Evolutionary conservation across 2,797 vertebrate species (phyloP).

Genomic region (Ceryle rudis): DNA sequence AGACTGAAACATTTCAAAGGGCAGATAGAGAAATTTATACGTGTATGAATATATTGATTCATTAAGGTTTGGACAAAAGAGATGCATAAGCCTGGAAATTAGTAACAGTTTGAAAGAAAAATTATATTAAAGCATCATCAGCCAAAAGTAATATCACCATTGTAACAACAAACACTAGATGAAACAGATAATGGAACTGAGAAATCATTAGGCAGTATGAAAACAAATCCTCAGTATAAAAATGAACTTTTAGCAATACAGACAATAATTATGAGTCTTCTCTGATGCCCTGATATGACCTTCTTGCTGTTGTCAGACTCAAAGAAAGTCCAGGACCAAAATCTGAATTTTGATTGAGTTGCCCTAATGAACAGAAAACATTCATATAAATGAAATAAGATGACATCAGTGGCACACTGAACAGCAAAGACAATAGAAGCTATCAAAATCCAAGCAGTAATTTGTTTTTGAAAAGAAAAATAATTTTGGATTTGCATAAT

Average conservation of each 20-base stretch:
- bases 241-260: background rate
- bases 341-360: slow-evolving; percentile 21
- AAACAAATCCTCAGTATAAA: slow-evolving; percentile 11
- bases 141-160: background rate
- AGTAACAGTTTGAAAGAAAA: slow-evolving; percentile 20
- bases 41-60: background rate
- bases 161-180: slow-evolving; percentile 1
- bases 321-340: background rate
- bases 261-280: background rate
- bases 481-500: slow-evolving; percentile 47
- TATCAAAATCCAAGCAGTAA: slow-evolving; percentile 18
- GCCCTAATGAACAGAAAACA: background rate
- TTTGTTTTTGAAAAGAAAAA: slow-evolving; percentile 52
- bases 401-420: background rate
- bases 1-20: background rate
- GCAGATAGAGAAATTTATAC: background rate
- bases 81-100: background rate
- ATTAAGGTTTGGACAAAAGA: background rate
- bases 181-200: slow-evolving; percentile 25
- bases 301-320: background rate
- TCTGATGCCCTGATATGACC: background rate
- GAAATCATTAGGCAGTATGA: slow-evolving; percentile 32
- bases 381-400: background rate
- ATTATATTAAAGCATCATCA: background rate
- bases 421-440: slow-evolving; percentile 38